A percentile compares a stretch with the other conserved stretches of the same genome.
Evolutionary conservation across 2,113 vertebrate genomes (phyloP).

Genomic region (Caracal caracal): DNA sequence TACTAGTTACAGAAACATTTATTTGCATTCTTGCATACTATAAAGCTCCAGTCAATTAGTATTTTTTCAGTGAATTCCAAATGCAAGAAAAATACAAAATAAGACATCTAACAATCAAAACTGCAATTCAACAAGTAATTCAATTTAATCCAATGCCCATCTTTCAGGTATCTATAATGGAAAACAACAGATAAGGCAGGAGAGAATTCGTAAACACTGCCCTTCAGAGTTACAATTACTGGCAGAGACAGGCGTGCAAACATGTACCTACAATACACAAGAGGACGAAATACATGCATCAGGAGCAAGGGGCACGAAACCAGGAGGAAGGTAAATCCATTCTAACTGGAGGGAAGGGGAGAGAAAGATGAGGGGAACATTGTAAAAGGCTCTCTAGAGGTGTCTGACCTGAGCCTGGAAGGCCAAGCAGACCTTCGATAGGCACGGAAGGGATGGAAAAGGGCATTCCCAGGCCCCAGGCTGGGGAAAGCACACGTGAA

Average conservation of each 20-base stretch:
- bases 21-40: not conserved
- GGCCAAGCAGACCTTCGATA: not conserved
- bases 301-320: not conserved
- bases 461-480: not conserved
- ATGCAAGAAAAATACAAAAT: slow-evolving; percentile 37
- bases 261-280: not conserved
- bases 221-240: not conserved
- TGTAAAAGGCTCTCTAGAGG: not conserved
- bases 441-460: not conserved
- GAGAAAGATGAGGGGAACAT: not conserved
- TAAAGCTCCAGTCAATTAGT: not conserved
- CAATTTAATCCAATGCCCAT: not conserved
- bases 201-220: not conserved
- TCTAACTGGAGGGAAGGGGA: not conserved
- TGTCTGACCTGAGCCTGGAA: not conserved
- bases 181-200: not conserved
- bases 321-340: not conserved
- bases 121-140: not conserved
- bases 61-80: slow-evolving; percentile 4
- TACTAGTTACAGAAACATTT: not conserved
- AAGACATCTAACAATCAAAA: not conserved
- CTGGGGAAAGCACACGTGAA: not conserved
- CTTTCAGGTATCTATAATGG: not conserved
- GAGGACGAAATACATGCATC: not conserved
- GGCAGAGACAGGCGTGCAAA: not conserved